A percentile compares a stretch with the other conserved stretches of the same genome.
Conservation (phyloP, 2,113 vertebrate genomes). For the Xiphophorus couchianus region DNA sequence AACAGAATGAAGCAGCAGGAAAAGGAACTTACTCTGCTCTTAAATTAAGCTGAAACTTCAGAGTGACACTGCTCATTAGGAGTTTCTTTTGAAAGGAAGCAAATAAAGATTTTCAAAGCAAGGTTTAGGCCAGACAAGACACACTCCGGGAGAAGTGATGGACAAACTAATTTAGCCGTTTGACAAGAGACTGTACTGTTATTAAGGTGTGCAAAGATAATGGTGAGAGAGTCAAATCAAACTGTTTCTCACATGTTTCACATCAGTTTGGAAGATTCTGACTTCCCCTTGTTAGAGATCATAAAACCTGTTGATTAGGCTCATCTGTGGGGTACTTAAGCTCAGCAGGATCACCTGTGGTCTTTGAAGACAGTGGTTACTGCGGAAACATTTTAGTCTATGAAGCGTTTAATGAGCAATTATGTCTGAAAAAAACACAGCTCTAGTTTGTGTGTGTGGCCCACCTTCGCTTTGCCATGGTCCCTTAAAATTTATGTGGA, state of each 20-base stretch:
- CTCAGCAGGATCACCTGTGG: background rate
- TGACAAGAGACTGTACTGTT: constrained; percentile 21
- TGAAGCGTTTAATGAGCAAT: background rate
- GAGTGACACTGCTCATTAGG: constrained; percentile 26
- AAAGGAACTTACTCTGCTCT: background rate
- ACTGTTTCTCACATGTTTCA: background rate
- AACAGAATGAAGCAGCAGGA: constrained; percentile 8
- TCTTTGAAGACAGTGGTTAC: background rate
- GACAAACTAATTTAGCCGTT: constrained; percentile 46
- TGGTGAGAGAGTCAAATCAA: background rate
- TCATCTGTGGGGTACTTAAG: background rate
- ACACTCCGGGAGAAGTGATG: constrained; percentile 21
- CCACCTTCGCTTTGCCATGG: background rate
- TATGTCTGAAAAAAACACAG: constrained; percentile 8
- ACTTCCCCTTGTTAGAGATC: background rate
- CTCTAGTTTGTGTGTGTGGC: background rate
- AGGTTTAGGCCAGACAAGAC: constrained; percentile 19
- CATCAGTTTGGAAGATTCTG: background rate
- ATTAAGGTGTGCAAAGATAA: constrained; percentile 11
- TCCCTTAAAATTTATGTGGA: constrained; percentile 1
- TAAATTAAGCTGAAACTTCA: constrained; percentile 8
- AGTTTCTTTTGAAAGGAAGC: constrained; percentile 15
- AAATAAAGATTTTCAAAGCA: constrained; percentile 41
- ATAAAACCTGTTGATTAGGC: background rate
- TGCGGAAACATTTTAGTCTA: background rate